Evolutionary conservation across 2,113 vertebrate genomes (phyloP), one percentile per base, ranked within the genome.

Genomic region (Piaya cayana): DNA sequence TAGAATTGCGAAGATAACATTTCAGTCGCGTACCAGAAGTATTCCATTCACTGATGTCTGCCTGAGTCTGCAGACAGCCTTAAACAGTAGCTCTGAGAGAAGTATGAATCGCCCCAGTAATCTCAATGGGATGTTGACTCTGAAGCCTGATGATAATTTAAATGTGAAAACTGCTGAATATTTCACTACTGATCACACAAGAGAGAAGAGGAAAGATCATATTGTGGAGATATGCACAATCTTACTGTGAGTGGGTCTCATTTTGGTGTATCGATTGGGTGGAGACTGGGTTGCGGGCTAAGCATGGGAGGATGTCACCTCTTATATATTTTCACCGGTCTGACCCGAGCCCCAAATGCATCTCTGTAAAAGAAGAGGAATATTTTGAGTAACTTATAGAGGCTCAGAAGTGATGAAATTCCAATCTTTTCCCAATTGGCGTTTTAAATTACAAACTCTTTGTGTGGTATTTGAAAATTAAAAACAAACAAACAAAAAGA

Each of bases 101-200:
- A 97, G 95, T 96, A 91, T 95, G 93, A 97, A 96, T 94, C 84
- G 59, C 95, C 96, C 96, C 96, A 96, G 85, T 97, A 97, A 97
- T 97, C 97, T 96, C 94, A 97, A 92, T 97, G 96, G 95, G 94
- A 97, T 96, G 90, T 97, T 97, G 95, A 96, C 97, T 96, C 97
- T 97, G 96, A 96, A 97, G 96, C 97, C 96, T 90, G 96, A 95
- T 97, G 96, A 97, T 96, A 96, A 97, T 96, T 97, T 97, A 97
- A 95, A 82, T 97, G 90, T 97, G 96, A 93, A 89, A 96, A 97
- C 96, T 97, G 95, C 95, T 95, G 97, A 95, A 95, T 97, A 62
- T 97, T 94, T 97, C 96, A 97, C 97, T 97, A 89, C 96, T 97
- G 96, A 90, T 96, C 96, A 95, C 92, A 96, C 95, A 45, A 92